phyloP scores from a whole-genome alignment of 2,888 invertebrate species.

The Eupithecia exiguata region DNA sequence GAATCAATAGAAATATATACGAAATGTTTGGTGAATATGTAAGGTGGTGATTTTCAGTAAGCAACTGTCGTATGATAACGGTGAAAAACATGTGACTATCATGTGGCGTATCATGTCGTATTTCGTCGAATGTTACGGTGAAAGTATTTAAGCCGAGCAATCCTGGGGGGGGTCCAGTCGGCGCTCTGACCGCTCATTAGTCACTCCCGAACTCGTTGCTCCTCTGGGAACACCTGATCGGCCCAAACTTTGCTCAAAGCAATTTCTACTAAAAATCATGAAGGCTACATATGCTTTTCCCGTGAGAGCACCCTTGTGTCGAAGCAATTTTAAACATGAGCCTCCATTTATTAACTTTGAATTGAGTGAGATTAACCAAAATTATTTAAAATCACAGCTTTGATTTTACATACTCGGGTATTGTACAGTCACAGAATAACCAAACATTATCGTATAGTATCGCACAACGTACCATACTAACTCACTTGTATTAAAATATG shows the following conservation, averaged over 20 bases:
- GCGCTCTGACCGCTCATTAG: slow-evolving; percentile 67
- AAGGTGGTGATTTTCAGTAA: slow-evolving; percentile 9
- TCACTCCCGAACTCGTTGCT: slow-evolving; percentile 52
- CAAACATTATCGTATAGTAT: neutral
- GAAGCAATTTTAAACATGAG: slow-evolving; percentile 42
- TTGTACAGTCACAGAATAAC: neutral
- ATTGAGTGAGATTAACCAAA: slow-evolving; percentile 19
- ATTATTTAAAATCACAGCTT: neutral
- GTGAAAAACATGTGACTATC: slow-evolving; percentile 24
- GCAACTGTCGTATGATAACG: neutral
- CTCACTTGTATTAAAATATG: neutral
- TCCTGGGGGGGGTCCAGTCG: slow-evolving; percentile 57
- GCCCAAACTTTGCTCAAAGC: slow-evolving; percentile 53
- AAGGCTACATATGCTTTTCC: slow-evolving; percentile 50
- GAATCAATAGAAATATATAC: slow-evolving; percentile 43
- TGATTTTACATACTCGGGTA: neutral
- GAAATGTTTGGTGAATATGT: slow-evolving; percentile 38
- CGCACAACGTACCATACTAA: neutral
- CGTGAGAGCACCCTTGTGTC: slow-evolving; percentile 34
- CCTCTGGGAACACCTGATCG: slow-evolving; percentile 59
- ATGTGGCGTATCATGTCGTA: slow-evolving; percentile 12
- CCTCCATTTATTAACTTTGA: slow-evolving; percentile 25
- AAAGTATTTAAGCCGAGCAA: slow-evolving; percentile 53
- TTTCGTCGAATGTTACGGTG: slow-evolving; percentile 42
- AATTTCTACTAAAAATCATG: slow-evolving; percentile 58